phyloP scores from a whole-genome alignment of 2,113 vertebrate species.

The Cepphus grylle region DNA sequence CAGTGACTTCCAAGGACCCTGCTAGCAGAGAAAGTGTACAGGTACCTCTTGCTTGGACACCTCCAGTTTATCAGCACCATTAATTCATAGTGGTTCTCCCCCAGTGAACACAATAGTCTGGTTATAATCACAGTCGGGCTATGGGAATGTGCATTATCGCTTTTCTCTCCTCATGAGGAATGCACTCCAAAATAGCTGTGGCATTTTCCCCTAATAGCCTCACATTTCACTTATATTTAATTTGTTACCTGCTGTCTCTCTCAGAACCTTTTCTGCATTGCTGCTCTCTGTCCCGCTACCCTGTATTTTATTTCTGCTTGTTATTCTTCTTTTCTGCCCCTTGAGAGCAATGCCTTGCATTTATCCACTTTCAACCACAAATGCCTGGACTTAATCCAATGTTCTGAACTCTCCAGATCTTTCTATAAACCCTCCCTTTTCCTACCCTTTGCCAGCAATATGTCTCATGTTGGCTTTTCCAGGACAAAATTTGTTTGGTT shows the following conservation, averaged over 20 bases:
- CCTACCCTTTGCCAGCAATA: background rate
- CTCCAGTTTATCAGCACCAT: background rate
- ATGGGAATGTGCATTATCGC: background rate
- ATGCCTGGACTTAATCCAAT: background rate
- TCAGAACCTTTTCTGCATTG: background rate
- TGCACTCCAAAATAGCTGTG: background rate
- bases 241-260: slow-evolving; percentile 38
- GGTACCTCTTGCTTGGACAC: background rate
- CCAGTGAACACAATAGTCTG: background rate
- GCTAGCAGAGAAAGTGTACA: background rate
- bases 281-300: background rate
- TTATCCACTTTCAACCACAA: slow-evolving; percentile 9
- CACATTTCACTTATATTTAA: slow-evolving; percentile 25
- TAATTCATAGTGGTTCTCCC: background rate
- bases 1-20: background rate
- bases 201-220: background rate
- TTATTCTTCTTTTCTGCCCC: background rate
- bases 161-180: background rate
- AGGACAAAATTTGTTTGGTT: background rate
- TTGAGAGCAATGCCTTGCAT: background rate
- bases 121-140: background rate
- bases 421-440: background rate
- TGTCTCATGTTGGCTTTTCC: background rate
- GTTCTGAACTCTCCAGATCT: background rate
- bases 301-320: slow-evolving; percentile 24